Base-by-base conservation (phyloP, 2,888 invertebrate species). In the Aradus depressus region DNA sequence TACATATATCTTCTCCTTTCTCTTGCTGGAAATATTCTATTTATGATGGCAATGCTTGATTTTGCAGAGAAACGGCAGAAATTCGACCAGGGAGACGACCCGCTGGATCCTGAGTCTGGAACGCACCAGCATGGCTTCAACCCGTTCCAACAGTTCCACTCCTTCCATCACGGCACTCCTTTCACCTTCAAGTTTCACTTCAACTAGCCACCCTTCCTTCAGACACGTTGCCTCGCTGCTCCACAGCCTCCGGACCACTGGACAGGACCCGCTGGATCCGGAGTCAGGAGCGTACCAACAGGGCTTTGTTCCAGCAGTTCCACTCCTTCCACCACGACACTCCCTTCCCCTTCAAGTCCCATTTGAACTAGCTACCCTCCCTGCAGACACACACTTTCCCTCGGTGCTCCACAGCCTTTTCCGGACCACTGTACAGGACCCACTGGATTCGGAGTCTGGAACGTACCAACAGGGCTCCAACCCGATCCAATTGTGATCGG, bases 111-210 rank as follows among this genome's bases (percentile, higher is more conserved):
- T 0, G 97, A 98, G 68, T 75, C 81, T 4, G 76, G 76, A 16
- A 73, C 70, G 60, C 72, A 73, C 61, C 74, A 74, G 52, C 71
- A 74, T 34, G 72, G 72, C 8, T 77, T 81, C 67, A 83, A 77
- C 68, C 87, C 87, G 64, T 76, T 75, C 67, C 72, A 71, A 60
- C 72, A 74, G 54, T 90, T 89, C 73, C 81, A 85, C 62, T 79
- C 82, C 70, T 86, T 85, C 75, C 81, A 80, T 66, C 87, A 85
- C 56, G 87, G 86, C 57, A 86, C 86, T 66, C 88, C 88, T 68
- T 95, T 92, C 79, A 89, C 92, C 69, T 96, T 95, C 73, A 90
- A 90, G 72, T 96, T 95, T 75, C 90, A 95, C 72, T 96, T 93
- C 71, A 91, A 91, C 74, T 89, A 77, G 54, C 45, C 45, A n/a